Percentiles rank a stretch among this genome's conserved stretches.
Conservation (phyloP, 2,888 invertebrate species). For the Hypselothyrea guttata region DNA sequence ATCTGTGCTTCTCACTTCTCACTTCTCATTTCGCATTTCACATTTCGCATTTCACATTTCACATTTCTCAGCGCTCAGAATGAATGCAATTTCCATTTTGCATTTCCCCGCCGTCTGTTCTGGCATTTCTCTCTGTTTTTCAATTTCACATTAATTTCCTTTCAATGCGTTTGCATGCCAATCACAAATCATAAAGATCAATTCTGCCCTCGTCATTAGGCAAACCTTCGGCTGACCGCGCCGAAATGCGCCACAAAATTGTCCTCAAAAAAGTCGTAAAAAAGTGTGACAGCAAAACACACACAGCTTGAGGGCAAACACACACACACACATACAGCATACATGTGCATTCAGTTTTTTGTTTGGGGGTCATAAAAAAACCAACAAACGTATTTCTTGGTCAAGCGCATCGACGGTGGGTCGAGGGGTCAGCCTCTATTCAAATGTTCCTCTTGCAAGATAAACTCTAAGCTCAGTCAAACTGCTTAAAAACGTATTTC, state of each 20-base stretch:
- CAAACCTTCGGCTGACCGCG: conserved; percentile 52
- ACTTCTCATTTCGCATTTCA: conserved; percentile 30
- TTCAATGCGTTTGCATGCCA: conserved; percentile 54
- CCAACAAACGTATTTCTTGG: conserved; percentile 70
- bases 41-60: conserved; percentile 23
- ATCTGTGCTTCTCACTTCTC: conserved; percentile 64
- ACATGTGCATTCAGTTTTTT: conserved; percentile 1
- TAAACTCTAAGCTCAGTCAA: no score
- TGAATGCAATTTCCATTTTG: conserved; percentile 11
- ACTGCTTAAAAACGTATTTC: no score
- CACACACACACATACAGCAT: not conserved
- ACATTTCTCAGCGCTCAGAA: conserved; percentile 22
- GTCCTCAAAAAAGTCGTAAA: conserved; percentile 65
- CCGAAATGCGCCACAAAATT: conserved; percentile 60
- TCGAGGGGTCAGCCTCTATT: conserved; percentile 45
- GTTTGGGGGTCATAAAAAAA: conserved; percentile 68
- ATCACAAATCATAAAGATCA: conserved; percentile 35
- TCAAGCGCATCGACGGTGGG: conserved; percentile 74
- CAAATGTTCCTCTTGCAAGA: conserved; percentile 14
- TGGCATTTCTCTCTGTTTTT: conserved; percentile 34
- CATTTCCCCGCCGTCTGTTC: conserved; percentile 10
- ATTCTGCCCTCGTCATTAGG: conserved; percentile 53
- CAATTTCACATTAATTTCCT: conserved; percentile 74
- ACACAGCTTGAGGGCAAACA: conserved; percentile 12
- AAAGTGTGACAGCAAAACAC: conserved; percentile 42